A percentile compares a stretch with the other conserved stretches of the same genome.
These are phyloP conservation scores for Drosophila colorata DNA, from an alignment of 2,888 invertebrate species.

Conservation along the genomic window DNA sequence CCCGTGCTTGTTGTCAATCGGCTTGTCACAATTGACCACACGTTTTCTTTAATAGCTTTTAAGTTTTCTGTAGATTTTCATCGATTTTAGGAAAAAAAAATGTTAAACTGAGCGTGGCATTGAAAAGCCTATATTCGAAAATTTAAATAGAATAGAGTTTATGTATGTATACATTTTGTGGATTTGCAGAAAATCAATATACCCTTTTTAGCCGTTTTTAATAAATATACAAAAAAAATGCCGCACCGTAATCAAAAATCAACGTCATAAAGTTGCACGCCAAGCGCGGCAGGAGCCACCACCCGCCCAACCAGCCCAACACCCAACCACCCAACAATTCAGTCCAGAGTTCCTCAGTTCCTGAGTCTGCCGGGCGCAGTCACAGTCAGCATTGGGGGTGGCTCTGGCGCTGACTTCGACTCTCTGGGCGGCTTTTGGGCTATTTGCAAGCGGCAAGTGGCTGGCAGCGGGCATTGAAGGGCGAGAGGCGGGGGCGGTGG, in stretches of 20 bases:
- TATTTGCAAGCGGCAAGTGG: conserved; percentile 48
- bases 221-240: not conserved
- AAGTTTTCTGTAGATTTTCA: no score
- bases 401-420: conserved; percentile 25
- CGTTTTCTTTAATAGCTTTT: no score
- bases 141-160: no score
- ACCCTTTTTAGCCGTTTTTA: no score
- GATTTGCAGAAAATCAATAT: no score
- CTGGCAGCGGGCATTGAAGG: not conserved
- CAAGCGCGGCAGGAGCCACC: conserved; percentile 45
- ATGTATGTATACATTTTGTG: no score
- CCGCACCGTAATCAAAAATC: conserved; percentile 68
- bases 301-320: conserved; percentile 9
- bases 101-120: no score
- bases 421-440: conserved; percentile 54
- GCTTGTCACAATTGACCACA: no score
- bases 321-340: conserved; percentile 8
- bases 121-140: no score
- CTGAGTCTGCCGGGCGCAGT: conserved; percentile 7
- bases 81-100: no score
- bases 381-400: conserved; percentile 47
- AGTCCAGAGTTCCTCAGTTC: conserved; percentile 13
- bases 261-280: conserved; percentile 53
- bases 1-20: no score
- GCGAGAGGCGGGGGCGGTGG: not conserved